Base-by-base conservation (phyloP, 2,797 vertebrate species). In the Astyanax mexicanus region DNA sequence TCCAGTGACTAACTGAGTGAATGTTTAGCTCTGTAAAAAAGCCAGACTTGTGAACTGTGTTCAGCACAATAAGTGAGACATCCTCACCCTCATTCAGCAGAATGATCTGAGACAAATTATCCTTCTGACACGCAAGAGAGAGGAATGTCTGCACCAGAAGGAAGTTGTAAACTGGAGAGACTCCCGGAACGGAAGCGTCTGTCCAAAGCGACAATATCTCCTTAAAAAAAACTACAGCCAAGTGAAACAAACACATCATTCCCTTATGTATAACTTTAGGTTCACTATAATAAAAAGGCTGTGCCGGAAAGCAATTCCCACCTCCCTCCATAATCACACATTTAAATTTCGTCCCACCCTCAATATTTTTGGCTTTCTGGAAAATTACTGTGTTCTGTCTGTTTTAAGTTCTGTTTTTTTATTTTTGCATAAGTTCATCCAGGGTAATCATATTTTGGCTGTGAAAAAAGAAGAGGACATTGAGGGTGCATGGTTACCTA, bases 91-190 rank as follows among this genome's bases (percentile, higher is more conserved):
- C 88, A 81, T 83, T 91, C 90, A 89, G 88, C 91, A 90, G 84
- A 82, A n/a, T n/a, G n/a, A n/a, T n/a, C 86, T 87, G 86, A 89
- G 91, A 92, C 85, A 80, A 91, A 89, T 89, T 91, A 91, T 89
- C 61, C 57, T 35, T 64, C 62, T 77, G 78, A 80, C 64, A 69
- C 35, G 40, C 64, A 52, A 73, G 66, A 84, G 86, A 84, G 74
- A 68, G 81, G 85, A 91, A 87, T 93, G 90, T 93, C 89, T 72
- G 89, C 92, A 92, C 90, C 87, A 94, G 93, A 93, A 93, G 93
- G 93, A 94, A 93, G 92, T 92, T 92, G 90, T 93, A 93, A 93
- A 93, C 82, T 78, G 76, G 86, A 90, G 86, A 89, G 86, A 80
- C 86, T 92, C 89, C 89, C 89, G 79, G 82, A 84, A 78, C 88